Conservation (phyloP, 2,797 vertebrate genomes). For the Hirundo rustica region DNA sequence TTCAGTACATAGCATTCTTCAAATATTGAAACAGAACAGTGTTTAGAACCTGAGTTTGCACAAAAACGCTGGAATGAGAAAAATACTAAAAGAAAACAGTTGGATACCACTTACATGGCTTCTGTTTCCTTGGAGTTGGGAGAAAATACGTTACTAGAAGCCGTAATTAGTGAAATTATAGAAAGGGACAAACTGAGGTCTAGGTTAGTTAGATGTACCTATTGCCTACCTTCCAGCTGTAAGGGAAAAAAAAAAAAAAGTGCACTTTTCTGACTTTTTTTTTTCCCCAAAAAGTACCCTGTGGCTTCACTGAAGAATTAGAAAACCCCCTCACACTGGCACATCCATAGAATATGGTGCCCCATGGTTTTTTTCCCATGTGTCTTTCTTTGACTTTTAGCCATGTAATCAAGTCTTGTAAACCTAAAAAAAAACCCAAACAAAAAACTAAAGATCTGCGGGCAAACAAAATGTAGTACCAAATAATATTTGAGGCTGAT, state of each 20-base stretch:
- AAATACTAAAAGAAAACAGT: background rate
- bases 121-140: background rate
- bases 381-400: slow-evolving; percentile 62
- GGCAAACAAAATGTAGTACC: slow-evolving; percentile 65
- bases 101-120: background rate
- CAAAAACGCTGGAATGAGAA: slow-evolving; percentile 44
- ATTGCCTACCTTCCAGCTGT: background rate
- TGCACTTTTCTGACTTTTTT: background rate
- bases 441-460: background rate
- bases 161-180: slow-evolving; percentile 49
- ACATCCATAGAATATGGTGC: background rate
- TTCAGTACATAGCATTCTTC: slow-evolving; percentile 6
- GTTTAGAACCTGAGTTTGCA: slow-evolving; percentile 7
- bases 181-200: slow-evolving; percentile 18
- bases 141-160: slow-evolving; percentile 31
- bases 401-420: slow-evolving; percentile 35
- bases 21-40: slow-evolving; percentile 36
- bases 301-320: slow-evolving; percentile 40
- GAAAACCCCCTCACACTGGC: slow-evolving; percentile 20
- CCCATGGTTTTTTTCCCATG: background rate
- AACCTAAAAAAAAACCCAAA: background rate
- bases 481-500: slow-evolving; percentile 70
- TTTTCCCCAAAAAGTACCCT: background rate
- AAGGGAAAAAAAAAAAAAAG: background rate
- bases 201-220: background rate